Evolutionary conservation across 2,797 vertebrate species (phyloP), one percentile per base, ranked within the genome.

Genomic region (Dipus sagitta): DNA sequence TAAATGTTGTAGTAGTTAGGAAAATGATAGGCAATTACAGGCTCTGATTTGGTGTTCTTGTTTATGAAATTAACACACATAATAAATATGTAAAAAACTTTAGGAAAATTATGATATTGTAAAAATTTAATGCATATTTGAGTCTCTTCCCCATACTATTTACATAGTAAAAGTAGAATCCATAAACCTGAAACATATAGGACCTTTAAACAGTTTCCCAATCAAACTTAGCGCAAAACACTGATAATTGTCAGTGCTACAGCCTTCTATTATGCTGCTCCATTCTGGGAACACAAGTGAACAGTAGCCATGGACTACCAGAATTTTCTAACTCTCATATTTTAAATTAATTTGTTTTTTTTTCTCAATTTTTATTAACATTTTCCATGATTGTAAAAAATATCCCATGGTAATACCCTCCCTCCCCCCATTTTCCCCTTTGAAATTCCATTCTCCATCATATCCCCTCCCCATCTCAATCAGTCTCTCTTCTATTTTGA

Each of bases 191-290:
- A 71, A 76, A 62, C 54, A 2, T 32, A n/a, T 38, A 70, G 72
- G 14, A 42, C 3, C 7, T 75, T 74, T 54, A 60, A 18, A 68
- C 9, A 13, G 0, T 54, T 82, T 64, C 15, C 62, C 64, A 72
- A 7, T 14, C 3, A 32, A 78, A 58, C 6, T 42, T 9, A 70
- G 3, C 28, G 42, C 3, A 52, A 1, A n/a, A 0, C 0, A 71
- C 42, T 65, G 21, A 2, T 52, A 2, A 1, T 77, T 28, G 6
- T 32, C 21, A 76, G 24, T 26, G 18, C 2, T 1, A 4, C 24
- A 17, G 32, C 14, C 28, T 67, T 62, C 17, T 17, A 64, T 6
- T 54, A 8, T 24, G 7, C 9, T 74, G 20, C 26, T 52, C n/a
- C 20, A 15, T 62, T 18, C 23, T 52, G 26, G 17, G 1, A 23